These are phyloP conservation scores for Oconnorella tubifera DNA, from an alignment of 2,888 invertebrate genomes.

Conservation along the genomic window DNA sequence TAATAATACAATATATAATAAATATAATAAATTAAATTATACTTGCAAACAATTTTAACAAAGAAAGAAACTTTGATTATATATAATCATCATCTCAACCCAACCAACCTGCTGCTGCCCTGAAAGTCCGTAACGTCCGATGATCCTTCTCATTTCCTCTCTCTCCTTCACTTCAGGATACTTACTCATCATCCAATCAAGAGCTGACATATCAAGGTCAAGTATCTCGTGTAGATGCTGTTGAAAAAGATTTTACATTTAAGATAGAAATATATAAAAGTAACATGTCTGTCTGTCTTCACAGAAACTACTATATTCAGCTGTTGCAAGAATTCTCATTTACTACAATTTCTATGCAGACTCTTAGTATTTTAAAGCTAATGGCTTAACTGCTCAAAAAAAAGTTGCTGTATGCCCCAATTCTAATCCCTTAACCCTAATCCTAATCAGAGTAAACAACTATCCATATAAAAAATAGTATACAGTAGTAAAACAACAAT, in stretches of 20 bases:
- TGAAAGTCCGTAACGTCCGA: constrained; percentile 94
- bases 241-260: constrained; percentile 12
- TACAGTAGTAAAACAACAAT: too few relatives aligned
- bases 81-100: too few relatives aligned
- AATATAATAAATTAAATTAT: too few relatives aligned
- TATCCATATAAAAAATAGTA: too few relatives aligned
- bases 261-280: too few relatives aligned
- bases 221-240: constrained; percentile 89
- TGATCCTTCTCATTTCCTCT: constrained; percentile 98
- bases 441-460: too few relatives aligned
- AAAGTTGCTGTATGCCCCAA: too few relatives aligned
- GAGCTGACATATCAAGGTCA: constrained; percentile 86
- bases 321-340: not conserved
- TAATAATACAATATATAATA: too few relatives aligned
- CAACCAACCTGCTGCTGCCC: constrained; percentile 74
- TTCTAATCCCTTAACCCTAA: too few relatives aligned
- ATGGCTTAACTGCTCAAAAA: too few relatives aligned
- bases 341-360: not conserved
- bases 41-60: too few relatives aligned
- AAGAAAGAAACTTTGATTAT: too few relatives aligned
- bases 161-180: constrained; percentile 96
- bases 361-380: not conserved
- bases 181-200: constrained; percentile 96
- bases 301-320: not conserved
- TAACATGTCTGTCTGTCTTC: constrained; percentile 14